Conservation (phyloP, 2,888 invertebrate genomes). For the Lasioglossum lativentre region DNA sequence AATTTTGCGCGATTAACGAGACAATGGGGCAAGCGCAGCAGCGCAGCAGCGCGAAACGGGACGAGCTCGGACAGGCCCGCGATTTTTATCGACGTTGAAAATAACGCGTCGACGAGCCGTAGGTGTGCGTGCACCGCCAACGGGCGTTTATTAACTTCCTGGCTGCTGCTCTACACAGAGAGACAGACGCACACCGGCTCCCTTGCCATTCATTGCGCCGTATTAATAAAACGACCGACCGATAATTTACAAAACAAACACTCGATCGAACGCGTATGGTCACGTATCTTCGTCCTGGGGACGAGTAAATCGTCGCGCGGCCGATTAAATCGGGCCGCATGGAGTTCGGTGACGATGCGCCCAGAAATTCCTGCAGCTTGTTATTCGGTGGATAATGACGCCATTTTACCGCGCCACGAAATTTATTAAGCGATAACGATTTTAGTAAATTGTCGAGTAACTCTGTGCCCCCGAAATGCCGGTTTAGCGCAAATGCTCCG, state of each 20-base stretch:
- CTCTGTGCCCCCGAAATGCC: not conserved
- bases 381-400: slow-evolving; percentile 8
- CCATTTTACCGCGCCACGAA: not conserved
- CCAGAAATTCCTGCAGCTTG: not conserved
- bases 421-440: slow-evolving; percentile 12
- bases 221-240: slow-evolving; percentile 37
- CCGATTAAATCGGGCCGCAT: slow-evolving; percentile 13
- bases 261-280: slow-evolving; percentile 2
- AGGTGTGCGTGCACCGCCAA: not conserved
- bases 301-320: slow-evolving; percentile 10
- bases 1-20: not conserved
- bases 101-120: not conserved
- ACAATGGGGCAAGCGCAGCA: not conserved
- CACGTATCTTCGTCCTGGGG: not conserved
- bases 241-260: slow-evolving; percentile 41
- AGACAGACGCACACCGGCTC: not conserved
- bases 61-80: not conserved
- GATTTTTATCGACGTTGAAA: slow-evolving; percentile 4
- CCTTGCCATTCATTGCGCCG: slow-evolving; percentile 26
- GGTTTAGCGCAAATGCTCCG: not conserved
- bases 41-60: not conserved
- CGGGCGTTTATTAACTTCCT: not conserved
- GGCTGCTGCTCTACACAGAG: not conserved
- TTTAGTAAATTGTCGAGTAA: slow-evolving; percentile 25
- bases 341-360: not conserved